phyloP scores from a whole-genome alignment of 1,140 invertebrate genomes.

The Cyclina sinensis region DNA sequence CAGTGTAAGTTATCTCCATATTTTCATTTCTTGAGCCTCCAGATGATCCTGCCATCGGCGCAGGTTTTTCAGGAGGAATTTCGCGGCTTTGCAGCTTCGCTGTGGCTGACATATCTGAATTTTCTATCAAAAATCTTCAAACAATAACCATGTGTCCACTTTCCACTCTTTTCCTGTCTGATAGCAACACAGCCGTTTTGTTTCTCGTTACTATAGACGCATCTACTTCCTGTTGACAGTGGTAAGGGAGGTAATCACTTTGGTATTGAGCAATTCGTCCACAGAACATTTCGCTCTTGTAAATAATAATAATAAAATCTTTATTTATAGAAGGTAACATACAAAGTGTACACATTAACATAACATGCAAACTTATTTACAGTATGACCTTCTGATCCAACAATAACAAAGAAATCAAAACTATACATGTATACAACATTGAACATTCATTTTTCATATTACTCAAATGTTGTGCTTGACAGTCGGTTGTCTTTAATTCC shows the following conservation, averaged over 20 bases:
- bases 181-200: constrained; percentile 68
- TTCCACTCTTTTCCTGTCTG: constrained; percentile 40
- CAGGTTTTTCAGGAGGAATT: constrained; percentile 80
- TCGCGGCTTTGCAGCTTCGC: constrained; percentile 81
- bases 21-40: constrained; percentile 73
- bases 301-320: too few relatives aligned
- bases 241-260: constrained; percentile 29
- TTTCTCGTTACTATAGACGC: constrained; percentile 74
- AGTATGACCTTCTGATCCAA: too few relatives aligned
- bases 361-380: too few relatives aligned
- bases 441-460: too few relatives aligned
- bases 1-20: constrained; percentile 84
- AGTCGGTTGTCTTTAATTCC: too few relatives aligned
- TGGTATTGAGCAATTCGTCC: constrained; percentile 10
- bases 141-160: constrained; percentile 41
- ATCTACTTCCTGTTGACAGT: constrained; percentile 62
- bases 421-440: too few relatives aligned
- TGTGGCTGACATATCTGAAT: constrained; percentile 65
- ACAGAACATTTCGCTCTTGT: constrained; percentile 31
- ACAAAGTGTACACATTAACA: too few relatives aligned
- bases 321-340: too few relatives aligned
- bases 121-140: not conserved
- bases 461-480: too few relatives aligned
- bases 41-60: constrained; percentile 65
- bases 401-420: too few relatives aligned